These are phyloP conservation scores for Nanorana parkeri DNA, from an alignment of 2,113 vertebrate genomes.

Conservation along the genomic window DNA sequence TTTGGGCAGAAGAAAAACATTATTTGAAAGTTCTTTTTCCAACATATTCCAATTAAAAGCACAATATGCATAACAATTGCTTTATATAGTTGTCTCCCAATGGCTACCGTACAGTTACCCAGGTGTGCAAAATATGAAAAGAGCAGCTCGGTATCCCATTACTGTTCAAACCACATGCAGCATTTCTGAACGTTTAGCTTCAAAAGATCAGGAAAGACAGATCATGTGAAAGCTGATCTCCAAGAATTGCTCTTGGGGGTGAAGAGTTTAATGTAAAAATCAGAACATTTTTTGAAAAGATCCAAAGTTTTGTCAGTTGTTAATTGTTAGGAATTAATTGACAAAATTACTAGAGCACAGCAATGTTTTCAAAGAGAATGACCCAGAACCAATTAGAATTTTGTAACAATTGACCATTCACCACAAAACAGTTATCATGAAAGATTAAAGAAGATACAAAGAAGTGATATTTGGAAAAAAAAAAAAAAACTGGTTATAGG, in stretches of 20 bases:
- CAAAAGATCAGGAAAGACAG: constrained; percentile 48
- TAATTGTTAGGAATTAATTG: constrained; percentile 85
- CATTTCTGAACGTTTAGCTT: constrained; percentile 29
- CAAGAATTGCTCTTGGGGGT: constrained; percentile 47
- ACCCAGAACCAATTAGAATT: constrained; percentile 87
- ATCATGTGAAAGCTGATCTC: constrained; percentile 53
- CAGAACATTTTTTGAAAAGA: constrained; percentile 78
- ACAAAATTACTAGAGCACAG: constrained; percentile 80
- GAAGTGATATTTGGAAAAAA: not conserved
- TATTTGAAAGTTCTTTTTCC: not conserved
- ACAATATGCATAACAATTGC: not conserved
- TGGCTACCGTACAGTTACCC: not conserved
- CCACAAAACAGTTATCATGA: constrained; percentile 73
- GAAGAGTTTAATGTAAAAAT: constrained; percentile 68
- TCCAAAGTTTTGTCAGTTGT: constrained; percentile 80
- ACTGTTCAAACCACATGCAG: constrained; percentile 16
- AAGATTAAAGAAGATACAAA: constrained; percentile 67
- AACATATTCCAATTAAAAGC: not conserved
- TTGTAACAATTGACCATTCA: constrained; percentile 83
- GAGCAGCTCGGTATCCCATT: constrained; percentile 36
- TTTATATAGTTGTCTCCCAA: not conserved
- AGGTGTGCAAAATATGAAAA: constrained; percentile 48
- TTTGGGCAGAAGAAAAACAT: not conserved
- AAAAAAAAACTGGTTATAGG: not conserved
- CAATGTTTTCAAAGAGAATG: constrained; percentile 77